Evolutionary conservation across 2,113 vertebrate genomes (phyloP).

Genomic region (Ctenodactylus gundi): DNA sequence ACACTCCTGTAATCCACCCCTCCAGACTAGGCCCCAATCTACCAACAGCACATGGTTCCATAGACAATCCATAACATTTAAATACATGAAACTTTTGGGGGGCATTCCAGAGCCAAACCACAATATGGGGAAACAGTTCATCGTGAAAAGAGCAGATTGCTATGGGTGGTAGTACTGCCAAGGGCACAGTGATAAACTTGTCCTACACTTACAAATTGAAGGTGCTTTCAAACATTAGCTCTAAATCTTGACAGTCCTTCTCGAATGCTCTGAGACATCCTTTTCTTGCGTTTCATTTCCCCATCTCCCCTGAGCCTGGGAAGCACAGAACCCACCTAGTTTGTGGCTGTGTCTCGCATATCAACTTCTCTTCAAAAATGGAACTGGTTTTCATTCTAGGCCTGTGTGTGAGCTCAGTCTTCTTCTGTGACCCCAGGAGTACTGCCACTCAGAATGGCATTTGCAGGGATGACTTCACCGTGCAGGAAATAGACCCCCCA

Average conservation of each 20-base stretch:
- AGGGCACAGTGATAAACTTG: not conserved
- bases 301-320: not conserved
- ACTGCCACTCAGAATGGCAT: slow-evolving; percentile 16
- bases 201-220: not conserved
- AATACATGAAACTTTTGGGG: too few species aligned
- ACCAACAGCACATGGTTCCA: too few species aligned
- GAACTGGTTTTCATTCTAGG: not conserved
- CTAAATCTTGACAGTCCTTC: not conserved
- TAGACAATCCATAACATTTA: too few species aligned
- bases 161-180: not conserved
- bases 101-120: too few species aligned
- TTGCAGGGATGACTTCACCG: slow-evolving; percentile 54
- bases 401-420: not conserved
- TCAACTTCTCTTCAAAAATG: not conserved
- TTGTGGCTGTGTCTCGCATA: not conserved
- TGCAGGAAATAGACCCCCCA: slow-evolving; percentile 7
- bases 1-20: too few species aligned
- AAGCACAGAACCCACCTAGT: not conserved
- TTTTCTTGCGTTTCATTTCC: not conserved
- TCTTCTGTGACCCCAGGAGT: not conserved
- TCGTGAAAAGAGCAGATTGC: too few species aligned
- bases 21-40: too few species aligned
- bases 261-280: not conserved
- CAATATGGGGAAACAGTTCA: too few species aligned
- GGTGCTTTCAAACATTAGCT: not conserved